Conservation (phyloP, 2,113 vertebrate species). For the Chaetops frenatus region DNA sequence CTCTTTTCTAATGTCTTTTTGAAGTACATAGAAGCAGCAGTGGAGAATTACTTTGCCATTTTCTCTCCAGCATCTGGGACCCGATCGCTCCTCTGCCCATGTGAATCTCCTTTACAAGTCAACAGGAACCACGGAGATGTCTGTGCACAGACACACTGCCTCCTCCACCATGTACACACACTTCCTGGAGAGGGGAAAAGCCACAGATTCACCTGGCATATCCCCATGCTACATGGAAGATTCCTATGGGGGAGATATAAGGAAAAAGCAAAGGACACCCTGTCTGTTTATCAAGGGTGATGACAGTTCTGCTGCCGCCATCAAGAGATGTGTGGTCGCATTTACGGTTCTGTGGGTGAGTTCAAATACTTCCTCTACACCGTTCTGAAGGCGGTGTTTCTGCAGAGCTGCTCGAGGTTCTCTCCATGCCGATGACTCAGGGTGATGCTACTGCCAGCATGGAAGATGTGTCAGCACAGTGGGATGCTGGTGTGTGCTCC, state of each 20-base stretch:
- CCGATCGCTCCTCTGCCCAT: rapidly evolving
- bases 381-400: neutral
- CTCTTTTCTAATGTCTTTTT: constrained; percentile 11
- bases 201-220: neutral
- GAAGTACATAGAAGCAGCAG: neutral
- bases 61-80: constrained; percentile 8
- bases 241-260: neutral
- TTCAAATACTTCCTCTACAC: neutral
- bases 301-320: constrained; percentile 15
- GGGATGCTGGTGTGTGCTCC: neutral
- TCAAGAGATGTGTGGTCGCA: neutral
- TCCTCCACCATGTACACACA: neutral
- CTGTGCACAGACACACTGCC: neutral
- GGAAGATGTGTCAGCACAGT: neutral
- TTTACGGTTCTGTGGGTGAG: neutral
- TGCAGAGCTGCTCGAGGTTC: neutral
- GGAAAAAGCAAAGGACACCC: neutral
- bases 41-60: neutral
- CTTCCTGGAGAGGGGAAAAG: neutral
- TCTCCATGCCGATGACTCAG: neutral
- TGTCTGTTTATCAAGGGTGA: neutral
- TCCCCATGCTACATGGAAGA: neutral
- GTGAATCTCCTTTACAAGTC: neutral
- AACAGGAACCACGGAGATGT: neutral
- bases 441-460: rapidly evolving